Conservation (phyloP, 2,797 vertebrate genomes). For the Euthynnus affinis region DNA sequence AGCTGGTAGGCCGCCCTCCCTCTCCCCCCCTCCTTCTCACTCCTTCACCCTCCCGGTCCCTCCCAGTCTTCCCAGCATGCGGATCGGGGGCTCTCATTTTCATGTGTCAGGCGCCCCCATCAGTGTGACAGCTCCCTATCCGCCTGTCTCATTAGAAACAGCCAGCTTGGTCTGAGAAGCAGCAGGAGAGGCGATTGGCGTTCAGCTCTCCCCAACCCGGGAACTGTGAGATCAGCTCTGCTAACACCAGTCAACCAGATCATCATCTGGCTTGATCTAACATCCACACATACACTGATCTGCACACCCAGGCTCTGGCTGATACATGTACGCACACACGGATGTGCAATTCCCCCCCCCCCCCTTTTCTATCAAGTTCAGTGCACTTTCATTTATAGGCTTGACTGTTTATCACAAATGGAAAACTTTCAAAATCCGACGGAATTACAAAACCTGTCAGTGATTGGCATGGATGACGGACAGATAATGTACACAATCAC, state of each 20-base stretch:
- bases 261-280: slow-evolving; percentile 76
- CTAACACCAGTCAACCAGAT: slow-evolving; percentile 80
- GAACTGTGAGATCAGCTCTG: slow-evolving; percentile 75
- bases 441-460: background rate
- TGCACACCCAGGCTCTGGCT: slow-evolving; percentile 26
- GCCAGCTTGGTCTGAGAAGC: slow-evolving; percentile 83
- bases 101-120: slow-evolving; percentile 85
- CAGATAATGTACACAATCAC: no score
- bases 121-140: slow-evolving; percentile 86
- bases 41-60: slow-evolving; percentile 65
- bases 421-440: background rate
- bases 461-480: background rate
- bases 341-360: background rate
- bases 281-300: slow-evolving; percentile 67
- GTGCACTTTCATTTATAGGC: slow-evolving; percentile 7
- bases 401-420: background rate
- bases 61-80: slow-evolving; percentile 73
- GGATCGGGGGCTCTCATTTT: slow-evolving; percentile 85
- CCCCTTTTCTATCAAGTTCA: slow-evolving; percentile 27
- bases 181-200: slow-evolving; percentile 69
- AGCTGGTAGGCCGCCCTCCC: slow-evolving; percentile 70
- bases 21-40: slow-evolving; percentile 48
- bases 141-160: slow-evolving; percentile 89
- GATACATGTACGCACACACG: slow-evolving; percentile 21
- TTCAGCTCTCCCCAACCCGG: slow-evolving; percentile 62